Conservation (phyloP, 35 echinoderm and acorn worm species). For the Amphiura filiformis region DNA sequence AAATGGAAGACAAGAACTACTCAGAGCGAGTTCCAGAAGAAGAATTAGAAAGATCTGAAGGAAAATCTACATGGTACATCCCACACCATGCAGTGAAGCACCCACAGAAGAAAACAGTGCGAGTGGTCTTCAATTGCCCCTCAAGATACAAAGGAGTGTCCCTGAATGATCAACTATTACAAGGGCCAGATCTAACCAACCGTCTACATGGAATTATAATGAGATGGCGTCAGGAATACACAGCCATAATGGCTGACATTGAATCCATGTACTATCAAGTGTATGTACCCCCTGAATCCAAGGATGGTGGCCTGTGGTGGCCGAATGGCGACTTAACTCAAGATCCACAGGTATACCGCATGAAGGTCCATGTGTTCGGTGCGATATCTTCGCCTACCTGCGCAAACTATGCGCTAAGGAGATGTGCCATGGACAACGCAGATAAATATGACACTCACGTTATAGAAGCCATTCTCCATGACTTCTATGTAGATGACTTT, state of each 20-base stretch:
- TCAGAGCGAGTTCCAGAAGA: constrained; percentile 26
- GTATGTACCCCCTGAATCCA: constrained; percentile 18
- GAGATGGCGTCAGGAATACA: constrained; percentile 28
- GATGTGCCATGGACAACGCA: constrained; percentile 14
- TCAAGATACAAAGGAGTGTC: constrained; percentile 16
- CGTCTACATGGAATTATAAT: constrained; percentile 32
- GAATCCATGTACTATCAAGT: constrained; percentile 72
- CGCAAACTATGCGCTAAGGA: constrained; percentile 26
- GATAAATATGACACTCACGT: background rate
- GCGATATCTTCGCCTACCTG: constrained; percentile 57
- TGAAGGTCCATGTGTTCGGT: constrained; percentile 57
- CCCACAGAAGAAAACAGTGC: constrained; percentile 38
- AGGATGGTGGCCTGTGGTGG: constrained; percentile 37
- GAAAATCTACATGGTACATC: constrained; percentile 40
- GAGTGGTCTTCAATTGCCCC: constrained; percentile 67
- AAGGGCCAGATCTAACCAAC: constrained; percentile 46
- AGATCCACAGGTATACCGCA: constrained; percentile 6
- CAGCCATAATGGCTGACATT: constrained; percentile 38
- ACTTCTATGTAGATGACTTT: constrained; percentile 53
- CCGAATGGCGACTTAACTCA: constrained; percentile 36
- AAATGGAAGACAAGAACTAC: constrained; percentile 9
- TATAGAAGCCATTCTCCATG: background rate
- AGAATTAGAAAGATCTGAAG: constrained; percentile 27
- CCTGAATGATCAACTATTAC: constrained; percentile 50
- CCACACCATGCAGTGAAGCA: constrained; percentile 51